Evolutionary conservation across 2,797 vertebrate genomes (phyloP).

Genomic region (Pyrocephalus nanus): DNA sequence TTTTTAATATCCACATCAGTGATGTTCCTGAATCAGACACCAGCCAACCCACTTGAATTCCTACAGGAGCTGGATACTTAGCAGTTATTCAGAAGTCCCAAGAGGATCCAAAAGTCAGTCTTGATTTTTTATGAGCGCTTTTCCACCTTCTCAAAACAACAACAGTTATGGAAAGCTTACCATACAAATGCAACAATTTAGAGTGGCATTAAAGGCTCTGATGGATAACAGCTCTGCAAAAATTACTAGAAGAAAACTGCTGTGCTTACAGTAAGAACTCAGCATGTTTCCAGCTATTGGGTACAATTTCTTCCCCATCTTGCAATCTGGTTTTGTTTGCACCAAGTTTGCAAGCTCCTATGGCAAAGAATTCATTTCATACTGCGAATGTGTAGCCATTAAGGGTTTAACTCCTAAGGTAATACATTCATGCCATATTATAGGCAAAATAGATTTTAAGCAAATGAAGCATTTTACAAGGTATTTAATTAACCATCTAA

Average conservation of each 20-base stretch:
- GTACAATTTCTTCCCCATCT: not conserved
- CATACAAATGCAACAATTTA: not conserved
- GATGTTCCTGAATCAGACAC: not conserved
- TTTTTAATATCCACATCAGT: not conserved
- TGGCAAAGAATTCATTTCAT: not conserved
- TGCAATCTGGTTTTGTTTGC: not conserved
- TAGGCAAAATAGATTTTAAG: not conserved
- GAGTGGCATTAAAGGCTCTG: not conserved
- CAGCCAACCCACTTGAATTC: not conserved
- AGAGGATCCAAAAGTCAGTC: not conserved
- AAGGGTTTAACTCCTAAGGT: not conserved
- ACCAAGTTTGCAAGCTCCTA: not conserved
- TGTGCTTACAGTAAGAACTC: not conserved
- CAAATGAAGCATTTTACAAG: not conserved
- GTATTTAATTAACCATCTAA: not conserved
- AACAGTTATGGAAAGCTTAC: not conserved
- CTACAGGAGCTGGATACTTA: not conserved
- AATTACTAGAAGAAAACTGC: conserved; percentile 11
- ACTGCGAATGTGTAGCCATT: not conserved
- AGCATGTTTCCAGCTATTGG: not conserved
- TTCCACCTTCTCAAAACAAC: not conserved
- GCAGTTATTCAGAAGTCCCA: not conserved
- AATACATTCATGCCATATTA: not conserved
- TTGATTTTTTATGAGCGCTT: not conserved
- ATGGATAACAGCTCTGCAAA: not conserved